phyloP scores from a whole-genome alignment of 2,113 vertebrate genomes.

The Varanus komodoensis region DNA sequence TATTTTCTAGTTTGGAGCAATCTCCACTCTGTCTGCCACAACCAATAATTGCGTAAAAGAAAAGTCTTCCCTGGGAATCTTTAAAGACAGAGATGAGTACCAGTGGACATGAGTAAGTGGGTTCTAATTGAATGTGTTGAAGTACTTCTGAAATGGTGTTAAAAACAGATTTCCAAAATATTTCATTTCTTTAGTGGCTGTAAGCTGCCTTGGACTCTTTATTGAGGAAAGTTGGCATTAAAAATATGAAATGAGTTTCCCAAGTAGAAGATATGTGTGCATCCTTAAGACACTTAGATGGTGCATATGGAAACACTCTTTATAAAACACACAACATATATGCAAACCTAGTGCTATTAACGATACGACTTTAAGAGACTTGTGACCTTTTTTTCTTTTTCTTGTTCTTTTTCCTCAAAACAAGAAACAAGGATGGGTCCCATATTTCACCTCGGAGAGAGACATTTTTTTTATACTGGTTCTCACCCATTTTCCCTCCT shows the following conservation, averaged over 20 bases:
- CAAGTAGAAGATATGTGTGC: background rate
- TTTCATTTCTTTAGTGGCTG: background rate
- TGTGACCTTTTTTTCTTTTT: no score
- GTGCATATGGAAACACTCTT: background rate
- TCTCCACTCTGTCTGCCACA: background rate
- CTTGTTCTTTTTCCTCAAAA: no score
- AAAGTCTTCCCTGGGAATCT: background rate
- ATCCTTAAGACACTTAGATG: background rate
- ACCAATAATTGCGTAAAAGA: background rate
- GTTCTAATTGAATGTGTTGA: background rate
- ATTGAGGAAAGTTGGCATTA: background rate
- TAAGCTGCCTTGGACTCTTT: background rate
- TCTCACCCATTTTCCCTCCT: background rate
- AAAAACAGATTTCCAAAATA: background rate
- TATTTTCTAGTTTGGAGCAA: background rate
- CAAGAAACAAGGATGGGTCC: no score
- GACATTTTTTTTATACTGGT: background rate
- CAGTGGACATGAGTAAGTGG: no score
- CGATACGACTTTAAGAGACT: no score
- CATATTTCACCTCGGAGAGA: no score
- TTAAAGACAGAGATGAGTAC: background rate
- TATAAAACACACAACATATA: background rate
- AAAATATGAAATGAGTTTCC: background rate
- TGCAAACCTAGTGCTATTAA: no score
- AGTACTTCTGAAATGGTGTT: background rate